phyloP scores from a whole-genome alignment of 1,140 invertebrate species.

The Pinna nobilis region DNA sequence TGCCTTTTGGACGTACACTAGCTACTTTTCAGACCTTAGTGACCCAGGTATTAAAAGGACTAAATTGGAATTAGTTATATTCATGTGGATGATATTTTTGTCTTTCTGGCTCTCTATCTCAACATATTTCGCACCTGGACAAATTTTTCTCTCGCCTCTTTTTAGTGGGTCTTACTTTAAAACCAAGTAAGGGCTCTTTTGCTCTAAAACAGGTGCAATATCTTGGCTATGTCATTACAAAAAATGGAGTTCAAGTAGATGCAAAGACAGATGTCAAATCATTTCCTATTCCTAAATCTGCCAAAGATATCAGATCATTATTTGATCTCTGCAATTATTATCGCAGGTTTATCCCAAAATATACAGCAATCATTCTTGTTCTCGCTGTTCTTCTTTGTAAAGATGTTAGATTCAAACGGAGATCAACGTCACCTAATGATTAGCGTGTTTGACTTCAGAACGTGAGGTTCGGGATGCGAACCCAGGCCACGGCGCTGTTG shows the following conservation, averaged over 20 bases:
- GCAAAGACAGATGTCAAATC: conserved; percentile 38
- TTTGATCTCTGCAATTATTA: conserved; percentile 64
- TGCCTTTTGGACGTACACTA: conserved; percentile 45
- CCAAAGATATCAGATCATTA: conserved; percentile 33
- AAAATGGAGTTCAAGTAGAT: conserved; percentile 38
- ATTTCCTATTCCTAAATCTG: conserved; percentile 33
- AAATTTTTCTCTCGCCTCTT: conserved; percentile 20
- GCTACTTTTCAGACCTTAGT: no score
- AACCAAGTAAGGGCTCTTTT: conserved; percentile 48
- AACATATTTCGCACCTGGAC: conserved; percentile 29
- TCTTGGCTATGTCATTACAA: conserved; percentile 33
- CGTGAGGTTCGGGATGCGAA: no score
- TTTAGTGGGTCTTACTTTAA: conserved; percentile 28
- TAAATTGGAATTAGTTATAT: no score
- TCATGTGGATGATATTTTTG: conserved; percentile 44
- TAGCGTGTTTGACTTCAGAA: no score
- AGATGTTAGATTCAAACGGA: conserved; percentile 38
- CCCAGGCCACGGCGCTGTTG: no score
- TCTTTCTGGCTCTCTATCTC: conserved; percentile 30
- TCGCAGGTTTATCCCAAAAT: conserved; percentile 58
- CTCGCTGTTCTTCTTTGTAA: conserved; percentile 24
- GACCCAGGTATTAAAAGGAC: conserved; percentile 33
- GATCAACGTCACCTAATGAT: no score
- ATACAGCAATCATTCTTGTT: conserved; percentile 16
- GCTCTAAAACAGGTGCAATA: conserved; percentile 30